These are phyloP conservation scores for Adelognathus sp. DNA, from an alignment of 2,888 invertebrate genomes.

Conservation along the genomic window DNA sequence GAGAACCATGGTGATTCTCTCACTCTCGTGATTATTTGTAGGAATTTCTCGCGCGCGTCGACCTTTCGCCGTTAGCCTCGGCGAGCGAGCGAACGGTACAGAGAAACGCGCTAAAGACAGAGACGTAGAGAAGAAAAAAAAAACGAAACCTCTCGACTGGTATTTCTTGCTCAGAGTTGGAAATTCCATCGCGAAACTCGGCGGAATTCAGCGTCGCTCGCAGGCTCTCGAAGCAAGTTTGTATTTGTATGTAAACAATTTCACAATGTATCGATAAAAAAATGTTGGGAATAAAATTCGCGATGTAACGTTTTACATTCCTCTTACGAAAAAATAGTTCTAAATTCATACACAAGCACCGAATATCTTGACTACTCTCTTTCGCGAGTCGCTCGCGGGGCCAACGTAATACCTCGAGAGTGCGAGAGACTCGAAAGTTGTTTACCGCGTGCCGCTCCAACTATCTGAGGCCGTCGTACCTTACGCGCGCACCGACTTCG, in stretches of 20 bases:
- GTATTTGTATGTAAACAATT: too few relatives aligned
- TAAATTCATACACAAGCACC: not conserved
- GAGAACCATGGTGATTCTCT: not conserved
- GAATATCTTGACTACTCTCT: not conserved
- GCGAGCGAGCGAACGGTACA: slow-evolving; percentile 33
- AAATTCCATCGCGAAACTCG: slow-evolving; percentile 48
- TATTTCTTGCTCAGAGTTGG: slow-evolving; percentile 44
- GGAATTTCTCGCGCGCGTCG: slow-evolving; percentile 59
- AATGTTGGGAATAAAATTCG: too few relatives aligned
- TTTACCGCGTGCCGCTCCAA: slow-evolving; percentile 38
- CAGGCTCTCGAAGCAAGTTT: not conserved
- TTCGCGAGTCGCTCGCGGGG: slow-evolving; percentile 4
- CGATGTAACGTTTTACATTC: too few relatives aligned
- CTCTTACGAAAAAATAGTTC: too few relatives aligned
- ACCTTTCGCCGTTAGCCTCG: slow-evolving; percentile 61
- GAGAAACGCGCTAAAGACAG: not conserved
- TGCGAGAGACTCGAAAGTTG: slow-evolving; percentile 51
- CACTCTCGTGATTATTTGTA: slow-evolving; percentile 36
- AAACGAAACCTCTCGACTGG: slow-evolving; percentile 58
- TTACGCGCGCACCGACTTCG: slow-evolving; percentile 37
- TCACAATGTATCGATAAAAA: too few relatives aligned
- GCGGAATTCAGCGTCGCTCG: slow-evolving; percentile 47
- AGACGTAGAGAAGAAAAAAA: slow-evolving; percentile 54
- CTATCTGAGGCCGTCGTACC: slow-evolving; percentile 30
- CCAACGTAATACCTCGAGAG: slow-evolving; percentile 38